phyloP scores from a whole-genome alignment of 2,797 vertebrate genomes.

The Xyrichtys novacula region DNA sequence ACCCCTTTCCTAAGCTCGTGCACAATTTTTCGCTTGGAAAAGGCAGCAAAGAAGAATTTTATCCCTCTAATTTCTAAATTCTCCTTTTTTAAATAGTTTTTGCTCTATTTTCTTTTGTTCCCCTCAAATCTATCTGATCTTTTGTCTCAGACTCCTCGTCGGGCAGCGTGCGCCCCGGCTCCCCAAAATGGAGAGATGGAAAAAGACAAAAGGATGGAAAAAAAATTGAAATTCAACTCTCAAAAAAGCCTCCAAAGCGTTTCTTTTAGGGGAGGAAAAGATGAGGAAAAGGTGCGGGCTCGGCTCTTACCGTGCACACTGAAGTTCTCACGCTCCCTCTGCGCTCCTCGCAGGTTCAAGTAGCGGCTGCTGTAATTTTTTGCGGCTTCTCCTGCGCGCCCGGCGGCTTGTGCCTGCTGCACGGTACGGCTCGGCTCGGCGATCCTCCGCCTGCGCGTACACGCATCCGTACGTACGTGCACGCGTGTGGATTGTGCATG shows the following conservation, averaged over 20 bases:
- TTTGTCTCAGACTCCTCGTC: slow-evolving; percentile 50
- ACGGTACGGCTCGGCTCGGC: slow-evolving; percentile 83
- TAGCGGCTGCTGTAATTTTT: slow-evolving; percentile 52
- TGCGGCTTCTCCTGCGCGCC: slow-evolving; percentile 81
- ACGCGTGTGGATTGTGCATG: slow-evolving; percentile 38
- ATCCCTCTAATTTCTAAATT: neutral
- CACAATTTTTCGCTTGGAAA: slow-evolving; percentile 33
- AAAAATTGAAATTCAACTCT: neutral
- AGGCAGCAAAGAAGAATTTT: neutral
- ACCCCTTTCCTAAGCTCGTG: slow-evolving; percentile 75
- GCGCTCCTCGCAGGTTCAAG: slow-evolving; percentile 58
- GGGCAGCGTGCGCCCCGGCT: slow-evolving; percentile 40
- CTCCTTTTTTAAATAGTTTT: accelerated
- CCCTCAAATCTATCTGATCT: neutral
- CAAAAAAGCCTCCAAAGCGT: neutral
- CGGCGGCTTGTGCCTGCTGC: slow-evolving; percentile 84
- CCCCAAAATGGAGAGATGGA: slow-evolving; percentile 29
- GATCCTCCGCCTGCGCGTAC: slow-evolving; percentile 76
- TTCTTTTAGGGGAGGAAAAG: too few species aligned
- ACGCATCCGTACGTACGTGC: slow-evolving; percentile 32
- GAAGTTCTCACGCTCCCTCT: slow-evolving; percentile 56
- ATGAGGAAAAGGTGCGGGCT: neutral
- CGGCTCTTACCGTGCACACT: slow-evolving; percentile 72
- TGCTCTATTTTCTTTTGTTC: neutral
- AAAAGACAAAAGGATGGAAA: slow-evolving; percentile 51